Evolutionary conservation across 2,888 invertebrate genomes (phyloP), one percentile per base, ranked within the genome.

Genomic region (Agrilus mali): DNA sequence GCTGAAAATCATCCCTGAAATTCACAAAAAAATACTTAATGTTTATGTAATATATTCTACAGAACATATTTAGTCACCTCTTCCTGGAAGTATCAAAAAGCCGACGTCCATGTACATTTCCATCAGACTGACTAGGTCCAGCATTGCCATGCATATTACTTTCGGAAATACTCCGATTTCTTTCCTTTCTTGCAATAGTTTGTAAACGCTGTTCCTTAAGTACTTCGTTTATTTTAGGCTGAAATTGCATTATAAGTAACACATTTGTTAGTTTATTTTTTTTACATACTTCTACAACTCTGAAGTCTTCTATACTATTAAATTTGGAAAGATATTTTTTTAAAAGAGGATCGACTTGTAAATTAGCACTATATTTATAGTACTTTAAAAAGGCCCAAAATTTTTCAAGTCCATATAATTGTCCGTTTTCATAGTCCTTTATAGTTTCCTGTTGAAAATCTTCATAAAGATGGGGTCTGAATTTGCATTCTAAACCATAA

Each of bases 371-470:
- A 60, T 88, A 80, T 65, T 86, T 89, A 69, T 89, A 95, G 73
- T 96, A 97, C 68, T 96, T 96, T 45, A 93, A 72, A 75, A 97
- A 98, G 38, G 96, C 96, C 94, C 97, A 96, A 70, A 98, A 98
- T 68, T 98, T 98, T 71, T 98, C 98, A 53, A 98, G 70, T 20
- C 97, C 98, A 68, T 98, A 98, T 41, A 96, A 74, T 69, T 97
- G 94, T 65, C 93, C 93, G 64, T 72, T 83, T 68, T 93, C 87
- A 63, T 86, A 88, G 68, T 96, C 96, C 53, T 76, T 76, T 36
- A 92, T 73, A 1, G 94, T 94, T 69, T 96, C 94, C 42, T 77
- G 75, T 72, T 96, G 93, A 74, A 98, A 98, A 67, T 97, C 93
- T 65, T 87, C 81, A 70, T 93, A 98, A 33, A 98, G 70, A 54